Base-by-base conservation (phyloP, 30 jellyfish, hydroid and myxozoan species). In the Aurelia sp. region DNA sequence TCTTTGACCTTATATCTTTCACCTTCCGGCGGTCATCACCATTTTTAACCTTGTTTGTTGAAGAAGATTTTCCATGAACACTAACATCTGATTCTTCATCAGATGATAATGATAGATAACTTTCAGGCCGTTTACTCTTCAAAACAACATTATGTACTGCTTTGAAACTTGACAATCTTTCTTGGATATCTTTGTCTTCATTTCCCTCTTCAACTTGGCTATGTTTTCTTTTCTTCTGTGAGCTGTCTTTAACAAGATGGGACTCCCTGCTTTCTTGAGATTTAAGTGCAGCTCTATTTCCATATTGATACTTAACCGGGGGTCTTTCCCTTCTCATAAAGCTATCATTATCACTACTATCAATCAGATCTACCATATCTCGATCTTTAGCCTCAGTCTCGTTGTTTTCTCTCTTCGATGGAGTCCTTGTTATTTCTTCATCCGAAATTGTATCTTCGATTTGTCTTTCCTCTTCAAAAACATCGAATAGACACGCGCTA, bases 261-360 rank as follows among this genome's bases (percentile, higher is more conserved):
- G 35, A 10, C 47, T 10, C 71, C 38, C 33, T 41, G 52, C 6
- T 53, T 44, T 44, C 15, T 16, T 10, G 0, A 52, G 58, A 16
- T 35, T 75, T 65, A 8, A 72, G 20, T 20, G 10, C 20, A 52
- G 31, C 52, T 50, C 5, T 20, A 52, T 31, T 17, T 44, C 74
- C 74, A 22, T 75, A 33, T 31, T 17, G 48, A 21, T 73, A 47
- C 55, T 73, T 31, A 18, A 70, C 81, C 12, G 81, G 81, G 63
- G 63, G 81, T 38, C 27, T 38, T 48, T 70, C 63, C 6, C 16
- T 17, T 5, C 19, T 5, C 3, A 38, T 3, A 40, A 38, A 70
- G 30, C 66, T 15, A 4, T 70, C 81, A 70, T 66, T 70, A 66
- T 59, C 69, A 21, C 69, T 59, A 33, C 53, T 48, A 38, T 40